phyloP scores from a whole-genome alignment of 2,888 invertebrate genomes.

The Pristionchus japonicus region DNA sequence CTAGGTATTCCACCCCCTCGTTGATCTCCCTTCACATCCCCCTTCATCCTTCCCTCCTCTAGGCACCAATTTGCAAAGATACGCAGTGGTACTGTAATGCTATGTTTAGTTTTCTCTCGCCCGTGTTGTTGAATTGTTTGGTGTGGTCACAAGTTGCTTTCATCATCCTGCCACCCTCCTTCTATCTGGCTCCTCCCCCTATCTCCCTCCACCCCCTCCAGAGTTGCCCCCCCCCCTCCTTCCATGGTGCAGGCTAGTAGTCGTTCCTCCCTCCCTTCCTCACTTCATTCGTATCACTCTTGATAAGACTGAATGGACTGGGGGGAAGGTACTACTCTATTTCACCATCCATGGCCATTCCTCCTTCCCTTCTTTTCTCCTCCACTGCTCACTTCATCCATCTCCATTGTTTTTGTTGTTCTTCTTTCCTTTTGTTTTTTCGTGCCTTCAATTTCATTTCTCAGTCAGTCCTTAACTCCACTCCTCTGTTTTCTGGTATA shows the following conservation, averaged over 20 bases:
- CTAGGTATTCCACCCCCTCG: not conserved
- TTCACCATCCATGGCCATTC: not conserved
- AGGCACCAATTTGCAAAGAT: not conserved
- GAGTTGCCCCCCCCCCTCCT: not conserved
- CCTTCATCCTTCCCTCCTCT: not conserved
- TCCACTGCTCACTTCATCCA: constrained; percentile 8
- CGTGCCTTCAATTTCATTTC: not conserved
- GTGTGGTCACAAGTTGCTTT: not conserved
- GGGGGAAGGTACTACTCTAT: not conserved
- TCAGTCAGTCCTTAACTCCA: constrained; percentile 6
- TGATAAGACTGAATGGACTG: not conserved
- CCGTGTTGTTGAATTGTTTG: not conserved
- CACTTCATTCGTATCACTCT: not conserved
- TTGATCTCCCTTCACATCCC: not conserved
- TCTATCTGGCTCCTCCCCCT: constrained; percentile 12
- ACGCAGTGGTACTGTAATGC: not conserved
- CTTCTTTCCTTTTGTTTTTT: constrained; percentile 10
- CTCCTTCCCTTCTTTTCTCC: not conserved
- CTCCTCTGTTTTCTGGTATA: not conserved
- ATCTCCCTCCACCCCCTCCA: not conserved
- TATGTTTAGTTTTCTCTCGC: not conserved
- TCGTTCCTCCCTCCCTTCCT: not conserved
- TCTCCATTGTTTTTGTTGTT: constrained; percentile 42
- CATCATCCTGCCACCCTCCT: not conserved
- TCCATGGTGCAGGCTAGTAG: too few relatives aligned